Conservation (phyloP, 2,888 invertebrate species). For the Anthophora plumipes region DNA sequence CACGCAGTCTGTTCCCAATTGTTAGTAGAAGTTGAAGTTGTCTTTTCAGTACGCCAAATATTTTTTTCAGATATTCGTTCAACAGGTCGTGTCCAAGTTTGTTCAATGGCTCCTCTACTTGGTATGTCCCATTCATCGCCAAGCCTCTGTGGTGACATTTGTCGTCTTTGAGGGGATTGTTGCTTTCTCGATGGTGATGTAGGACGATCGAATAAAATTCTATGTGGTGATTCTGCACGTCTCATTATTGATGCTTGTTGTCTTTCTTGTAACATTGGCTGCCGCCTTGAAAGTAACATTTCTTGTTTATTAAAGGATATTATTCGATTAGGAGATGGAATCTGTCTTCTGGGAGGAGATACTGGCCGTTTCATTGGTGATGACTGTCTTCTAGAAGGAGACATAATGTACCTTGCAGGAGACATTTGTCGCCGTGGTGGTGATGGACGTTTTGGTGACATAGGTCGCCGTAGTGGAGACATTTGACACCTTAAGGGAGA, state of each 20-base stretch:
- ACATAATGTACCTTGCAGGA: conserved; percentile 37
- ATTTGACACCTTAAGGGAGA: conserved; percentile 55
- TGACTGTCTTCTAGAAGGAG: conserved; percentile 58
- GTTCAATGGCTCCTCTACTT: conserved; percentile 77
- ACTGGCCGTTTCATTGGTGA: conserved; percentile 51
- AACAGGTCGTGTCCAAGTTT: conserved; percentile 48
- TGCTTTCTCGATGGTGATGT: conserved; percentile 58
- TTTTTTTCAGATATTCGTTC: conserved; percentile 45
- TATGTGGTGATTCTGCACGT: conserved; percentile 46
- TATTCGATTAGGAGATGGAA: conserved; percentile 60
- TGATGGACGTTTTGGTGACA: conserved; percentile 61
- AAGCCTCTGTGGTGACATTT: conserved; percentile 69
- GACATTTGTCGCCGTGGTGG: conserved; percentile 56
- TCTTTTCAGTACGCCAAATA: conserved; percentile 62
- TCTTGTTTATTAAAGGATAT: conserved; percentile 60
- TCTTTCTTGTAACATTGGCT: conserved; percentile 43
- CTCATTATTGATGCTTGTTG: conserved; percentile 51
- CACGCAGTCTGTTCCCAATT: conserved; percentile 64
- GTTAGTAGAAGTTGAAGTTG: conserved; percentile 38
- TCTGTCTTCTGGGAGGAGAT: conserved; percentile 67
- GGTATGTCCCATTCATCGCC: conserved; percentile 82
- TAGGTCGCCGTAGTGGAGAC: conserved; percentile 43
- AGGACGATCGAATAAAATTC: conserved; percentile 24
- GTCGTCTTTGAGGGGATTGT: conserved; percentile 68
- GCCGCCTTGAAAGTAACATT: conserved; percentile 59